Base-by-base conservation (phyloP, 2,888 invertebrate species). In the Saturnia pavonia region DNA sequence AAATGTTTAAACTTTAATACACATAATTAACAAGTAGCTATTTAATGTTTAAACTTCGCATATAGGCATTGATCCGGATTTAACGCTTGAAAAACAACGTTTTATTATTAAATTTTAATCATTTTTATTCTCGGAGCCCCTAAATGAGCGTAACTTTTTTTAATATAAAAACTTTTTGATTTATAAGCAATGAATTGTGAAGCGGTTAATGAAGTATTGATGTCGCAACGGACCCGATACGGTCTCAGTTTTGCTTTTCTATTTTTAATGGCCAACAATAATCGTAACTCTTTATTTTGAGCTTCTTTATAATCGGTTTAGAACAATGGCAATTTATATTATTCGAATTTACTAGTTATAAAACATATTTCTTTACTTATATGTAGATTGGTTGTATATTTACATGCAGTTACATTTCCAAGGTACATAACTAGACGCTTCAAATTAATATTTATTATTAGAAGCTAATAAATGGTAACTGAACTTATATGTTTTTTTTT, bases 181-280 rank as follows among this genome's bases (percentile, higher is more conserved):
- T 90, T 91, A 91, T 88, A 85, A 82, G 87, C 85, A 87, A 88
- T 88, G 88, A 85, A 88, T 86, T 86, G 85, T 87, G 87, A 86
- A 82, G 85, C 85, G 83, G 84, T 87, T 90, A 90, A 91, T 90
- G 89, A 88, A 89, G 85, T 85, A 88, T 85, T 85, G 88, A 86
- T 89, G 89, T 90, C 88, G 84, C 86, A 72, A 75, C 82, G 80
- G 78, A 81, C 81, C 79, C 75, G 76, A 76, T 74, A 72, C 70
- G 66, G 66, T 54, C 67, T 43, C 40, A 57, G 72, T 76, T 75
- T 74, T 76, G 72, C 6, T 80, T 81, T 82, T 79, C 73, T 74
- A 54, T 70, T 74, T 77, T 77, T 79, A 76, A 85, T 85, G 78
- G 75, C 76, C 69, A 72, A 74, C 74, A 70, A 79, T 78, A 84